Percentiles rank a stretch among this genome's conserved stretches.
phyloP scores from a whole-genome alignment of 1,140 invertebrate genomes.

The Macrotrachela quadricornifera region DNA sequence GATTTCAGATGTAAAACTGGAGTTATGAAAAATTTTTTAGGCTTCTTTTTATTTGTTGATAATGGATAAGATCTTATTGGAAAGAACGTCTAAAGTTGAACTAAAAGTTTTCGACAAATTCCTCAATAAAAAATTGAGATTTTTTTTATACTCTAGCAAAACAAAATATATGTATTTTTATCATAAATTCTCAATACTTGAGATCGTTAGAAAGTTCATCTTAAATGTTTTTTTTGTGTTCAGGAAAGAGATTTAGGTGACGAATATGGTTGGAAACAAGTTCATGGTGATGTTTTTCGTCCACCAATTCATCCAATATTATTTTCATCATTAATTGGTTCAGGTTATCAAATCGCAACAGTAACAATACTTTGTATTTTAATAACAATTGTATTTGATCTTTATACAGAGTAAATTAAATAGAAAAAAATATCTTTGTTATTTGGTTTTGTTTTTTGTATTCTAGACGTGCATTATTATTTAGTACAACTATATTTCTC shows the following conservation, averaged over 20 bases:
- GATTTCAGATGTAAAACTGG: too few relatives aligned
- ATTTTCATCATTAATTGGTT: slow-evolving; percentile 79
- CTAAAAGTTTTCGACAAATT: too few relatives aligned
- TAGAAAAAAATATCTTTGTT: slow-evolving; percentile 10
- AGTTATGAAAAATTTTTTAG: too few relatives aligned
- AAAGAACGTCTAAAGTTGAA: too few relatives aligned
- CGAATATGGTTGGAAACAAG: slow-evolving; percentile 99
- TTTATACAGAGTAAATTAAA: slow-evolving; percentile 69
- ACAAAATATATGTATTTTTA: too few relatives aligned
- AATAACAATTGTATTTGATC: slow-evolving; percentile 84
- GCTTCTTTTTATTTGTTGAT: too few relatives aligned
- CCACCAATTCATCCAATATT: slow-evolving; percentile 66
- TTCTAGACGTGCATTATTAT: slow-evolving; percentile 58
- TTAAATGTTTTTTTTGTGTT: too few relatives aligned
- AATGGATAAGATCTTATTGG: too few relatives aligned
- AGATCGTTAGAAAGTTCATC: too few relatives aligned
- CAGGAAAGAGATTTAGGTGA: slow-evolving; percentile 77
- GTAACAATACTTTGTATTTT: slow-evolving; percentile 78
- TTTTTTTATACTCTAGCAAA: too few relatives aligned
- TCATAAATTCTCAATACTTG: too few relatives aligned
- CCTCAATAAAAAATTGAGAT: too few relatives aligned
- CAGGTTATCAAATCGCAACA: slow-evolving; percentile 75
- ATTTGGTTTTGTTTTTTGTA: neutral
- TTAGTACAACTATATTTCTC: slow-evolving; percentile 90
- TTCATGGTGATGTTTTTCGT: slow-evolving; percentile 94